A percentile compares a stretch with the other conserved stretches of the same genome.
These are phyloP conservation scores for Acrobasis suavella DNA, from an alignment of 2,888 invertebrate species.

Conservation along the genomic window DNA sequence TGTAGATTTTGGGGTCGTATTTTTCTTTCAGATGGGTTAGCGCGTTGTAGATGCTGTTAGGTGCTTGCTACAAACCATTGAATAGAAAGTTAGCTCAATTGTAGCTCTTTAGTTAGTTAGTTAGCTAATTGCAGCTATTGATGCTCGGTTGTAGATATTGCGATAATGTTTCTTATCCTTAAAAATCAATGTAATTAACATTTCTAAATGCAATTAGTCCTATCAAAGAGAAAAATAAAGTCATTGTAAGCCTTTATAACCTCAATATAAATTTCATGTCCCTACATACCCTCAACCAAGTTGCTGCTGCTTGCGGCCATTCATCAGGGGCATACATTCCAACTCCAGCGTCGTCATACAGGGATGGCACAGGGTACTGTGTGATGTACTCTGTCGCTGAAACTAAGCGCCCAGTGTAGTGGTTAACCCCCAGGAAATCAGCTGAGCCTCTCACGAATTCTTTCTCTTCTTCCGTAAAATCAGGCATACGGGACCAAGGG, in stretches of 20 bases:
- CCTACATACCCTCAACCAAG: conserved; percentile 41
- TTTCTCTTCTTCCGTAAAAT: conserved; percentile 65
- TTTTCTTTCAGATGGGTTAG: conserved; percentile 71
- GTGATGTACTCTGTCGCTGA: conserved; percentile 44
- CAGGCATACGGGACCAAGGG: conserved; percentile 64
- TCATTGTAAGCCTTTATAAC: no score
- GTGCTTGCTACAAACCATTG: conserved; percentile 61
- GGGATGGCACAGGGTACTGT: conserved; percentile 41
- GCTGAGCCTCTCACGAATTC: conserved; percentile 50
- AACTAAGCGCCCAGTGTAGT: conserved; percentile 79
- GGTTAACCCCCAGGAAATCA: conserved; percentile 83
- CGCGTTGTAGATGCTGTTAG: conserved; percentile 81
- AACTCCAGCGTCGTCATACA: conserved; percentile 47
- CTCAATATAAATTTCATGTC: no score
- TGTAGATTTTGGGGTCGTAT: conserved; percentile 78
- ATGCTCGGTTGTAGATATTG: no score
- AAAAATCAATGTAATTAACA: no score
- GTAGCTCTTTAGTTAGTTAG: no score
- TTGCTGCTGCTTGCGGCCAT: conserved; percentile 50
- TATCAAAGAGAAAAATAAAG: no score
- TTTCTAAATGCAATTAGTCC: no score
- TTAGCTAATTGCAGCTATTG: no score
- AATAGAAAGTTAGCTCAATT: no score
- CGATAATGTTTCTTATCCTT: no score
- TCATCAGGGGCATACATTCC: conserved; percentile 40